Percentiles rank a stretch among this genome's conserved stretches.
Evolutionary conservation across 2,113 vertebrate genomes (phyloP).

Genomic region (Halichoerus grypus): DNA sequence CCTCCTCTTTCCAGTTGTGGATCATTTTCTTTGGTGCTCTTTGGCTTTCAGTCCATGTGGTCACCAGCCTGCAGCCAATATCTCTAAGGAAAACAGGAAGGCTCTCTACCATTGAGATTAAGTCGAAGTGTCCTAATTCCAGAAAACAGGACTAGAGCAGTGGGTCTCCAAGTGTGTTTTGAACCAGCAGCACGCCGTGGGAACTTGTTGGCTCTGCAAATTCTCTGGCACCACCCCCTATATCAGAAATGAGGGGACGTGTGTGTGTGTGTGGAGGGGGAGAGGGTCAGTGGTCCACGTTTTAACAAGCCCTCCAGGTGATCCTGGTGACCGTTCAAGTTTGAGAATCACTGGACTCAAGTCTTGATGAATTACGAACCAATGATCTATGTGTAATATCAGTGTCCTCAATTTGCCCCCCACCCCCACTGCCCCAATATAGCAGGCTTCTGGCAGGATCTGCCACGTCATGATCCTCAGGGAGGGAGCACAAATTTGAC

Average conservation of each 20-base stretch:
- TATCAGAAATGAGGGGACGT: too few relatives aligned
- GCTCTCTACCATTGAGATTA: background rate
- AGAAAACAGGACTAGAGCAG: background rate
- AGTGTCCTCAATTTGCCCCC: background rate
- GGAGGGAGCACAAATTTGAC: background rate
- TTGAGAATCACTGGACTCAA: background rate
- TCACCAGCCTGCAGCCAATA: background rate
- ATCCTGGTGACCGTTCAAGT: background rate
- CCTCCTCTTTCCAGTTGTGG: background rate
- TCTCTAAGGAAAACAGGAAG: background rate
- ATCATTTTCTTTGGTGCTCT: background rate
- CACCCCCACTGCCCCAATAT: background rate
- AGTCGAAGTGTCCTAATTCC: background rate
- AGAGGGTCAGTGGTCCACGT: rapidly evolving
- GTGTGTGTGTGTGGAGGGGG: rapidly evolving
- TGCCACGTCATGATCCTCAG: background rate
- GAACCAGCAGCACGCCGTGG: background rate
- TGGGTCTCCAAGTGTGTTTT: background rate
- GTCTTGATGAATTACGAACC: background rate
- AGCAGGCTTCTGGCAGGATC: background rate
- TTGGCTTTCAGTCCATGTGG: background rate
- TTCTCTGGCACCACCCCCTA: rapidly evolving
- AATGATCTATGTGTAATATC: background rate
- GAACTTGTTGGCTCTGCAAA: too few relatives aligned
- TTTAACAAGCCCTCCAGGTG: background rate